These are phyloP conservation scores for Allacma fusca DNA, from an alignment of 2,888 invertebrate genomes.

Conservation along the genomic window DNA sequence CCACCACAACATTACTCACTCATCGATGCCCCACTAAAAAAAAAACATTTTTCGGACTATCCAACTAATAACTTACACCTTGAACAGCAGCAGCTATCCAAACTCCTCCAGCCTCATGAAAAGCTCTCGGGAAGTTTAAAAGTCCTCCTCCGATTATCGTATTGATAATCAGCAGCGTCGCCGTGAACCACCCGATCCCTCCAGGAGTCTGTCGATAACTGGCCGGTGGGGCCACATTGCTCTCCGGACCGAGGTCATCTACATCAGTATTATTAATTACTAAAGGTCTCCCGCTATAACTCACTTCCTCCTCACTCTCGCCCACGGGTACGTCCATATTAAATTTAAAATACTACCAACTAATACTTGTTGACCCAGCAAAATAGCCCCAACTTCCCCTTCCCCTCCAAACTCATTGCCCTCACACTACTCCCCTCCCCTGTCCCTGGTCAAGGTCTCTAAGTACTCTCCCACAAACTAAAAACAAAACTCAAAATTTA, in stretches of 20 bases:
- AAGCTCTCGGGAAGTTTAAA: constrained; percentile 72
- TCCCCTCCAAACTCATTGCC: too few species aligned
- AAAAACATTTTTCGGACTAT: not conserved
- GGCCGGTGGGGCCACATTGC: constrained; percentile 18
- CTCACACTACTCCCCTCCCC: too few species aligned
- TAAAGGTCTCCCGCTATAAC: constrained; percentile 14
- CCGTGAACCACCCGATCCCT: constrained; percentile 51
- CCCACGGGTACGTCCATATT: not conserved
- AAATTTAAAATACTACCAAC: too few species aligned
- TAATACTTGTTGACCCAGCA: too few species aligned
- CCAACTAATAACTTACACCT: constrained; percentile 63
- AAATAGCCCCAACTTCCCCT: too few species aligned
- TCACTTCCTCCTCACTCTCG: not conserved
- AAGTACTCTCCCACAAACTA: too few species aligned
- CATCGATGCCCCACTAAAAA: not conserved
- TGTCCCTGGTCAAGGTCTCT: too few species aligned
- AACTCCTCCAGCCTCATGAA: constrained; percentile 70
- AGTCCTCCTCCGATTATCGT: constrained; percentile 70
- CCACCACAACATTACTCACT: too few species aligned
- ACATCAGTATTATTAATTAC: constrained; percentile 27
- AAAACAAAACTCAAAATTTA: too few species aligned
- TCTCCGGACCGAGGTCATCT: constrained; percentile 23
- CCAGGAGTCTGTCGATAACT: constrained; percentile 22
- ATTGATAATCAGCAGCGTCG: constrained; percentile 65
- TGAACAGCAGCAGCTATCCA: constrained; percentile 67